Conservation (phyloP, 2,797 vertebrate species). For the Gallinago stenura region DNA sequence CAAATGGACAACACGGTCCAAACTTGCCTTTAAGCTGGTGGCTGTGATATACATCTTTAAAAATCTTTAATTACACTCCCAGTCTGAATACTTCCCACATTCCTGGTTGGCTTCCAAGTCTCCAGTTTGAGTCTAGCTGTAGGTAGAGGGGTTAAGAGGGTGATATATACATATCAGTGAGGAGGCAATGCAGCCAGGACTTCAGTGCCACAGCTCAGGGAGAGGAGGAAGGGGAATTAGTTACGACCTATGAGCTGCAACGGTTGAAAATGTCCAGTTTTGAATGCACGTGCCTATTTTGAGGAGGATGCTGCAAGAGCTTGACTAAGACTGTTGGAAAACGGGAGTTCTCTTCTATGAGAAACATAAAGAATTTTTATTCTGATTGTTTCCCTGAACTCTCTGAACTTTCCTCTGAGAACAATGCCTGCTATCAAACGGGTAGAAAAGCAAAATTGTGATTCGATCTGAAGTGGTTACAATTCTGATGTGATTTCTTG, state of each 20-base stretch:
- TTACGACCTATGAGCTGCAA: neutral
- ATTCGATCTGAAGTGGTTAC: neutral
- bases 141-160: neutral
- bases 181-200: neutral
- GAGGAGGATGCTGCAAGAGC: neutral
- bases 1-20: neutral
- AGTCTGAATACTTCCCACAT: neutral
- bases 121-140: neutral
- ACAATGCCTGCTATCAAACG: neutral
- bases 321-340: neutral
- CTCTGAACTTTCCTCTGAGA: neutral
- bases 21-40: neutral
- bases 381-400: neutral
- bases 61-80: conserved; percentile 16
- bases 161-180: neutral
- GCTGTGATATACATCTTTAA: neutral
- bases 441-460: neutral
- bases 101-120: conserved; percentile 12
- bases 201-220: neutral
- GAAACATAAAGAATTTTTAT: neutral
- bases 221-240: neutral
- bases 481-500: neutral
- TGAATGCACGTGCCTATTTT: neutral
- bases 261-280: neutral
- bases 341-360: neutral